These are phyloP conservation scores for Tachina lurida DNA, from an alignment of 2,888 invertebrate genomes.

Conservation along the genomic window DNA sequence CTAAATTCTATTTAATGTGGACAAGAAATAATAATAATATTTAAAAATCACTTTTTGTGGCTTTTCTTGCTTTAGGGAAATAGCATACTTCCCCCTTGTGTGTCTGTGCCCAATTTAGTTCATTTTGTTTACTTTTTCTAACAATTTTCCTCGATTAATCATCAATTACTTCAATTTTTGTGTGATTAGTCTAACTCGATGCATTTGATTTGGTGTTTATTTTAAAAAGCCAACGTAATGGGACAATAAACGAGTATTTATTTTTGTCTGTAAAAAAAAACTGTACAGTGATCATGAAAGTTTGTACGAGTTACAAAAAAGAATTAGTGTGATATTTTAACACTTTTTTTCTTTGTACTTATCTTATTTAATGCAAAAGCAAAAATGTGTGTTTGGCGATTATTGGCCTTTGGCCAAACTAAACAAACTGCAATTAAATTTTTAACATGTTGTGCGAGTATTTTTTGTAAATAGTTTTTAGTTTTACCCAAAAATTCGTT, in stretches of 20 bases:
- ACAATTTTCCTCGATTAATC: conserved; percentile 56
- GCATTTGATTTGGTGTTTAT: not conserved
- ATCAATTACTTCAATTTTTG: conserved; percentile 58
- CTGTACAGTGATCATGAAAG: conserved; percentile 56
- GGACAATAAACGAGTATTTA: conserved; percentile 28
- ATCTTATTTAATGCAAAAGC: not conserved
- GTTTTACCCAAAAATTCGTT: conserved; percentile 36
- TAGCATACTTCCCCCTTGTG: conserved; percentile 15
- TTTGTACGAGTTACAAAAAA: conserved; percentile 25
- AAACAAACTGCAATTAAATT: conserved; percentile 59
- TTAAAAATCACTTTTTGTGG: not conserved
- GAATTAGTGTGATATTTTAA: conserved; percentile 37
- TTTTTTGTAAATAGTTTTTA: conserved; percentile 32
- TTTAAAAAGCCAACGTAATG: conserved; percentile 30
- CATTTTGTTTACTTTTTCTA: conserved; percentile 5
- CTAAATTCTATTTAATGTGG: too few species aligned
- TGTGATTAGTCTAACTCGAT: conserved; percentile 13
- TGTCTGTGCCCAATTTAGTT: not conserved
- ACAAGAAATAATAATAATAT: too few species aligned
- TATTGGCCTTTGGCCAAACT: conserved; percentile 64
- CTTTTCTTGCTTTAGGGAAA: not conserved
- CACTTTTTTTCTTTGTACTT: conserved; percentile 37
- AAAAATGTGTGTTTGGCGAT: conserved; percentile 38
- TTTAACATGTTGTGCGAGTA: conserved; percentile 25
- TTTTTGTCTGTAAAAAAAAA: conserved; percentile 30